These are phyloP conservation scores for Napeogenes inachia DNA, from an alignment of 2,888 invertebrate genomes.

Conservation along the genomic window DNA sequence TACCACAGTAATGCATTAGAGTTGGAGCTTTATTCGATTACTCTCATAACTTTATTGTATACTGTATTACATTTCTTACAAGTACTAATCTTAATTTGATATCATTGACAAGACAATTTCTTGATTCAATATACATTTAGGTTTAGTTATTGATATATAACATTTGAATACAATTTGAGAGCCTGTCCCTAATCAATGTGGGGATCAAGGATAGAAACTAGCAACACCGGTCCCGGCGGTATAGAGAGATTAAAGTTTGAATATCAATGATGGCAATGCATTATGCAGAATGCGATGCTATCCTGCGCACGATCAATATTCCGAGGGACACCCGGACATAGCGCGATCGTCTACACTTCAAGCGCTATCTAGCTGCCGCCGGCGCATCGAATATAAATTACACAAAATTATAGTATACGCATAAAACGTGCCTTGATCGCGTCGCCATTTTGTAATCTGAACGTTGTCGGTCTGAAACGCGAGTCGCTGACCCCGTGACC, in stretches of 20 bases:
- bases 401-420: constrained; percentile 50
- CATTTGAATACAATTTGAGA: no score
- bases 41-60: background rate
- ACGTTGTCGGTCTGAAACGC: constrained; percentile 39
- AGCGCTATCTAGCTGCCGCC: constrained; percentile 62
- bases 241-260: constrained; percentile 34
- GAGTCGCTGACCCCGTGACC: constrained; percentile 70
- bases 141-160: no score
- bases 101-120: background rate
- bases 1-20: background rate
- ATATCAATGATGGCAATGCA: constrained; percentile 41
- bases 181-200: constrained; percentile 3
- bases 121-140: no score
- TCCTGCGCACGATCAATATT: constrained; percentile 64
- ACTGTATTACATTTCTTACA: background rate
- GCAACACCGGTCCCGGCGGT: constrained; percentile 26
- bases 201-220: constrained; percentile 18
- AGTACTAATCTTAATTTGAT: background rate
- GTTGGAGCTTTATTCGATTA: background rate
- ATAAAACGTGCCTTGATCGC: constrained; percentile 30
- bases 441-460: constrained; percentile 40
- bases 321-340: constrained; percentile 58
- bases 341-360: constrained; percentile 58
- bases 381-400: constrained; percentile 73
- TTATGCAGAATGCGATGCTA: constrained; percentile 55